Evolutionary conservation across 2,888 invertebrate species (phyloP).

Genomic region (Ormia ochracea): DNA sequence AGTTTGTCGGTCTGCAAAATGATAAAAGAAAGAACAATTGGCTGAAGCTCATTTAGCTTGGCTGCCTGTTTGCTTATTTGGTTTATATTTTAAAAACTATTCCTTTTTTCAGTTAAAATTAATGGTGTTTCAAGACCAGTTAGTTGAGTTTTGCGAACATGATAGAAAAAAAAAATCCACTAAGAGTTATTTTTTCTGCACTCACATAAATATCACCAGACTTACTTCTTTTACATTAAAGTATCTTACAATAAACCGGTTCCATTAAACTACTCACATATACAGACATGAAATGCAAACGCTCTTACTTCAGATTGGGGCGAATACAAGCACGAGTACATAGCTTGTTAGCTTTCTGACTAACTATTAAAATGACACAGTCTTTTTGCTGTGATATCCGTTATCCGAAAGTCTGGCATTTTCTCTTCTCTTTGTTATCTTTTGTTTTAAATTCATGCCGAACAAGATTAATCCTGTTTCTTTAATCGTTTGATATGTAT

Average conservation of each 20-base stretch:
- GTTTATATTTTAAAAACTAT: neutral
- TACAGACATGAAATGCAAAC: neutral
- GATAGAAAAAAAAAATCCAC: constrained; percentile 43
- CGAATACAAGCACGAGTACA: neutral
- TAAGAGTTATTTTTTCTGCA: constrained; percentile 25
- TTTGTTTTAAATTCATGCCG: constrained; percentile 21
- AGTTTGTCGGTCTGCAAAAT: constrained; percentile 55
- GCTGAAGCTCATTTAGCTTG: constrained; percentile 10
- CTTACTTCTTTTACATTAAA: constrained; percentile 5
- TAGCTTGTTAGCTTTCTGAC: no score
- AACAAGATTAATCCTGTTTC: constrained; percentile 47
- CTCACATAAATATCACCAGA: constrained; percentile 55
- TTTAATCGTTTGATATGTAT: neutral
- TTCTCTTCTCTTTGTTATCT: constrained; percentile 19
- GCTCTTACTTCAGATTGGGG: neutral
- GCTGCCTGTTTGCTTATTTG: neutral
- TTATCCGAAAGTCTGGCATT: constrained; percentile 8
- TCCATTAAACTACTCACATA: neutral
- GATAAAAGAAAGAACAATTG: constrained; percentile 10
- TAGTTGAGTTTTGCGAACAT: constrained; percentile 27
- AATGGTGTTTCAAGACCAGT: constrained; percentile 55
- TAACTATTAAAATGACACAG: constrained; percentile 24
- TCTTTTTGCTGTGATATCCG: constrained; percentile 36
- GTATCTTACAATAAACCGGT: constrained; percentile 48
- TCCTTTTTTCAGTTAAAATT: constrained; percentile 45